Evolutionary conservation across 2,888 invertebrate species (phyloP).

Genomic region (Fragum whitleyi): DNA sequence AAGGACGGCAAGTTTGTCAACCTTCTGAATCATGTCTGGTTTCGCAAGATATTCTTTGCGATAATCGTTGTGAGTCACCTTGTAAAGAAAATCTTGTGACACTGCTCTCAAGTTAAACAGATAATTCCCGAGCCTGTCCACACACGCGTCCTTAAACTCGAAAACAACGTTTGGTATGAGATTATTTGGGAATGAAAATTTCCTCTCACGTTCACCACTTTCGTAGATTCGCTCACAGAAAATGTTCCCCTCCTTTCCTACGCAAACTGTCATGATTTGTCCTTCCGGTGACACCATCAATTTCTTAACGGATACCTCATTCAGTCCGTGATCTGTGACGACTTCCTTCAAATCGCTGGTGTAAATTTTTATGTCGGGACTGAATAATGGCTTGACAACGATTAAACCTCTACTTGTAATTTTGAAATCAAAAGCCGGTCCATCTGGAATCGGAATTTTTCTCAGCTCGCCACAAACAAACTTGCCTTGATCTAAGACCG

Average conservation of each 20-base stretch:
- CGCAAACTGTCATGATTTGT: conserved; percentile 41
- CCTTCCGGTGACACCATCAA: conserved; percentile 54
- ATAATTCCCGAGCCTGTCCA: conserved; percentile 54
- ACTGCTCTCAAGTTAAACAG: conserved; percentile 46
- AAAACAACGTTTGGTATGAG: conserved; percentile 25
- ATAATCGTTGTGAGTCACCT: conserved; percentile 36
- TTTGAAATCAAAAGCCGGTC: conserved; percentile 62
- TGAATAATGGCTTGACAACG: conserved; percentile 46
- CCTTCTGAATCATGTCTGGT: conserved; percentile 63
- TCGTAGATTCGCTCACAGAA: conserved; percentile 51
- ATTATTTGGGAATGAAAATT: conserved; percentile 44
- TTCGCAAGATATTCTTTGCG: conserved; percentile 56
- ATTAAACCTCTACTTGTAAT: conserved; percentile 54
- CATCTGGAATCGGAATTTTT: conserved; percentile 62
- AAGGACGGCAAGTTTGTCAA: conserved; percentile 58
- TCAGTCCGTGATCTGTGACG: conserved; percentile 41
- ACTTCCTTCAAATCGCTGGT: conserved; percentile 39
- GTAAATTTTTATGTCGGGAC: conserved; percentile 47
- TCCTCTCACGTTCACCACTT: conserved; percentile 39
- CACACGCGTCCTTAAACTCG: conserved; percentile 56
- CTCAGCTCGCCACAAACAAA: conserved; percentile 61
- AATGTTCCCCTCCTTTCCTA: conserved; percentile 45
- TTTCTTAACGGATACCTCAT: conserved; percentile 47
- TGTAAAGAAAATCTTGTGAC: conserved; percentile 46
- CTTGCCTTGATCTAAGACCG: conserved; percentile 52